These are phyloP conservation scores for Gila robusta DNA, from an alignment of 2,797 vertebrate species.

Conservation along the genomic window DNA sequence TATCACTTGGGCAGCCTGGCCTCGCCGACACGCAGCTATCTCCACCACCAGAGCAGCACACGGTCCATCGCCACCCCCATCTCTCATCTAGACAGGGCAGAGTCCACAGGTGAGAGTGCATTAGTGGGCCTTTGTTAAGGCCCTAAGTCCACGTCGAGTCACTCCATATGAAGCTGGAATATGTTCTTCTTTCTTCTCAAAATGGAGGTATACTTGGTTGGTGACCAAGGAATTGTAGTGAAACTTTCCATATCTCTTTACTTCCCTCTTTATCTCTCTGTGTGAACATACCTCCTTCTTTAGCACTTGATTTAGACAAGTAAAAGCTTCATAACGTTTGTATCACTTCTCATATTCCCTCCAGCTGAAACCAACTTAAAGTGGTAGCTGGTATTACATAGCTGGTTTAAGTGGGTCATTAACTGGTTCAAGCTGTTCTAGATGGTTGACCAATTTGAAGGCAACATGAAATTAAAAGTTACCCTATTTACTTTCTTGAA, in stretches of 20 bases:
- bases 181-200: neutral
- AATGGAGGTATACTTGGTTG: neutral
- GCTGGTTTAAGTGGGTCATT: neutral
- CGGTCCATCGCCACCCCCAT: conserved; percentile 87
- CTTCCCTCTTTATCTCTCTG: neutral
- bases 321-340: neutral
- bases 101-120: conserved; percentile 92
- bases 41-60: conserved; percentile 88
- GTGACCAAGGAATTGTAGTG: neutral
- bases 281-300: neutral
- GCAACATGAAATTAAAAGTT: neutral
- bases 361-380: neutral
- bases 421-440: neutral
- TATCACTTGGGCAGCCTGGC: conserved; percentile 98
- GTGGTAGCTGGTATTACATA: neutral
- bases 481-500: neutral
- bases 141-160: neutral
- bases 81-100: conserved; percentile 95
- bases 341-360: too few relatives aligned
- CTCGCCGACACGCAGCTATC: conserved; percentile 92
- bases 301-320: neutral
- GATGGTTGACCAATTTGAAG: neutral
- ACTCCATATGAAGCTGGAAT: neutral
- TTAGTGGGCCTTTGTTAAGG: conserved; percentile 8
- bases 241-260: neutral